Conservation (phyloP, 2,113 vertebrate species). For the Saguinus midas region DNA sequence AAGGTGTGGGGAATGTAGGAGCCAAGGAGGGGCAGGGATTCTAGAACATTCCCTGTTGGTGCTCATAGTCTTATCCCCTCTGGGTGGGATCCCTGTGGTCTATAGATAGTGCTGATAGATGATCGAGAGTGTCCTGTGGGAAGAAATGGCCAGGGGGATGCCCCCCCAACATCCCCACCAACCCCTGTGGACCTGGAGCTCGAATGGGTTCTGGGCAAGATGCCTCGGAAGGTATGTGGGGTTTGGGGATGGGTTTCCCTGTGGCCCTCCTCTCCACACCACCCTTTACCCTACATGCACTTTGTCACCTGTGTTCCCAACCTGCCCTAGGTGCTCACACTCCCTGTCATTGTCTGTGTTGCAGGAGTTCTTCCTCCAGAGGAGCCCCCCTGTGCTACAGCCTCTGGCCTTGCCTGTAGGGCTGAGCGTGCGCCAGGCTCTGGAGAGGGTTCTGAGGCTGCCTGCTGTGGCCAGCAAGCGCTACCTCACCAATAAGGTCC, state of each 20-base stretch:
- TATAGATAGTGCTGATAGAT: slow-evolving; percentile 65
- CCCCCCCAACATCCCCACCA: background rate
- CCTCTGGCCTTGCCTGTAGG: slow-evolving; percentile 85
- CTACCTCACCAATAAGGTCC: slow-evolving; percentile 96
- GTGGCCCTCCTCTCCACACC: background rate
- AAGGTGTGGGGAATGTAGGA: background rate
- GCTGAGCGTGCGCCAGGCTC: slow-evolving; percentile 85
- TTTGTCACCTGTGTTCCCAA: background rate
- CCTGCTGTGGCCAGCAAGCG: slow-evolving; percentile 94
- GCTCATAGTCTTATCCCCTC: slow-evolving; percentile 62
- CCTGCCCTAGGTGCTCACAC: background rate
- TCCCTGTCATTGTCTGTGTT: background rate
- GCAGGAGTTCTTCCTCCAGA: slow-evolving; percentile 88
- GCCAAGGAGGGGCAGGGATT: background rate
- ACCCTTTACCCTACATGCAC: fast-evolving
- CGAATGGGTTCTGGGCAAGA: slow-evolving; percentile 94
- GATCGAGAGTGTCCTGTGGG: slow-evolving; percentile 34
- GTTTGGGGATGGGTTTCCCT: background rate
- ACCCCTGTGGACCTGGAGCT: slow-evolving; percentile 91
- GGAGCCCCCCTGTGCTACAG: slow-evolving; percentile 43
- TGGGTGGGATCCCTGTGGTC: background rate
- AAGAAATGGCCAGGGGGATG: slow-evolving; percentile 34
- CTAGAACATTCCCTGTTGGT: background rate
- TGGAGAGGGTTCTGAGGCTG: slow-evolving; percentile 89
- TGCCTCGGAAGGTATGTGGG: slow-evolving; percentile 90